Evolutionary conservation across 2,113 vertebrate species (phyloP), one percentile per base, ranked within the genome.

Genomic region (Hippocampus guttulatus): DNA sequence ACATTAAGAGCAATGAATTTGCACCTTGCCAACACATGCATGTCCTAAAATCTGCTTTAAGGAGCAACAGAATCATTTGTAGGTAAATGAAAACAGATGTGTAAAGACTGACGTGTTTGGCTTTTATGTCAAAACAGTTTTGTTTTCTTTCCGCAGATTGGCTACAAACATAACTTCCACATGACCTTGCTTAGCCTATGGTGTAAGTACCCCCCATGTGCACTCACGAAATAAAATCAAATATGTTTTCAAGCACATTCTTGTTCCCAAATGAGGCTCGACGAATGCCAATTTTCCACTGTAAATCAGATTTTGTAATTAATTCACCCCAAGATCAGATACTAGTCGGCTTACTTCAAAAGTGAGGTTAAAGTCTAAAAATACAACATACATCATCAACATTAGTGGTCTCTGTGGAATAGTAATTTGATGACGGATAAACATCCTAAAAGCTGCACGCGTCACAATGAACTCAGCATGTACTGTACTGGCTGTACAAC

Each of bases 201-300:
- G n/a, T 78, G 81, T 68, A 74, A 80, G 57, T 76, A 79, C 81
- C 81, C 76, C 64, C 64, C 76, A 70, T 69, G 77, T 69, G 43
- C 68, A 78, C 74, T 76, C 70, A 79, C 78, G 82, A 81, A 86
- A 80, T 76, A 72, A 78, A 65, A 58, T 68, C 61, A 49, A 66
- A 62, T 71, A 69, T 81, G 75, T 76, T 83, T 73, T 71, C 8
- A 81, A 81, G 71, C 68, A 84, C 77, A 81, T 84, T 87, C 74
- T 72, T 79, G 52, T 76, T 64, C 84, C 81, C 76, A 81, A 88
- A 82, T 71, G 68, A 75, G 63, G 43, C 58, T 67, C 73, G 75
- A 73, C 62, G 6, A 76, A 12, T 16, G 66, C 75, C 76, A 84
- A 87, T 76, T 85, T 90, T 88, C 77, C 81, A 84, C 81, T 87